Evolutionary conservation across 1,140 invertebrate species (phyloP).

Genomic region (Micrasema minimum): DNA sequence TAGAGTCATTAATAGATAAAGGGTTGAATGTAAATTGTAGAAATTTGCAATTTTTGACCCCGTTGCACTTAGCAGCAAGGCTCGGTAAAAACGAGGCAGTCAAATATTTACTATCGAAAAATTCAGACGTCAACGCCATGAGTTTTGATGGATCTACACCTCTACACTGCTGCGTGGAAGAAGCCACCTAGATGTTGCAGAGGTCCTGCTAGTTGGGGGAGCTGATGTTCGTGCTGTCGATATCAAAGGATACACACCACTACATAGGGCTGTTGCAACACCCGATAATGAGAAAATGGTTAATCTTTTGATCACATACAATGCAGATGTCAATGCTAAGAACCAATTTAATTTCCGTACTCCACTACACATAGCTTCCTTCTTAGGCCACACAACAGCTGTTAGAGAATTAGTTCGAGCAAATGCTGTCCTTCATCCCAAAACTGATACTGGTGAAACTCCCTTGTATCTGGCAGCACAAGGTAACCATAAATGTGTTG

Average conservation of each 20-base stretch:
- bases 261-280: not conserved
- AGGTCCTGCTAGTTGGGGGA: not conserved
- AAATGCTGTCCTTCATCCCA: not conserved
- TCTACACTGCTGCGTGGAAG: conserved; percentile 74
- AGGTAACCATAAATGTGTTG: not conserved
- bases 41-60: conserved; percentile 82
- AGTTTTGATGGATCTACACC: conserved; percentile 94
- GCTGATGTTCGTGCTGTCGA: not conserved
- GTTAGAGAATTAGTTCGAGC: not conserved
- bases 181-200: not conserved
- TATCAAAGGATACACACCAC: not conserved
- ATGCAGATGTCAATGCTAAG: not conserved
- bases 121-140: conserved; percentile 78
- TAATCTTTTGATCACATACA: not conserved
- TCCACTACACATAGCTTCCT: conserved; percentile 1
- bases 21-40: conserved; percentile 73
- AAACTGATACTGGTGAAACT: not conserved
- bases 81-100: conserved; percentile 89
- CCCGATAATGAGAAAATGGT: not conserved
- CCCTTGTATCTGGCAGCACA: not conserved
- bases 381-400: not conserved
- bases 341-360: not conserved
- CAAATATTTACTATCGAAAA: conserved; percentile 80
- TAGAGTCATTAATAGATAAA: not conserved
- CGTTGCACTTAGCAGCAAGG: conserved; percentile 87